Base-by-base conservation (phyloP, 1,140 invertebrate species). In the Caerostris darwini region DNA sequence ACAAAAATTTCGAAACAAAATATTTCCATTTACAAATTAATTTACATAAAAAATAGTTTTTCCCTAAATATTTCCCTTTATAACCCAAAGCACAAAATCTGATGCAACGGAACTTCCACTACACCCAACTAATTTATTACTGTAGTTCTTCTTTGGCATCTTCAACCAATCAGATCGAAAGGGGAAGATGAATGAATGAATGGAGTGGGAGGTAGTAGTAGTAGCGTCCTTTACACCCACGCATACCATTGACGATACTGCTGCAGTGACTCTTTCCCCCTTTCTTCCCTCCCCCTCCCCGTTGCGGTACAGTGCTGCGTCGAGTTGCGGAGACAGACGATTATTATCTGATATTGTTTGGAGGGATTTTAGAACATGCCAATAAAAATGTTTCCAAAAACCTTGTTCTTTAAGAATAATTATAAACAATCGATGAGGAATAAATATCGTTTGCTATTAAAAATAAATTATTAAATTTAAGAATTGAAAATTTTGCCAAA, bases 231-330 rank as follows among this genome's bases (percentile, higher is more conserved):
- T 88, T 88, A 54, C 86, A 67, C 86, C 86, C 86, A 88, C 86
- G 86, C 86, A 14, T 88, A 57, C 86, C 86, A 88, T 88, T 88
- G 86, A 67, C 53, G 86, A 88, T 67, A 67, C 61, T 88, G 86
- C 86, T 67, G 86, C 86, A 88, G 86, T 88, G 86, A 88, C 86
- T 54, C n/a, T n/a, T 34, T 59, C 86, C 86, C 86, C 17, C 17
- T 7, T 14, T 50, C 19, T 64, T 14, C n/a, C 61, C 59, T 34
- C 58, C 34, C 19, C 53, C 86, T 34, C 58, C 34, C 19, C 53
- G 61, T 61, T 88, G 58, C 86, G 61, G 61, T 88, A 67, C 58
- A 85, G 54, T 50, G 57, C 57, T 58, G 57, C 82, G 57, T 85
- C 54, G 69, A 77, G 54, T 17, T 85, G 82, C 82, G n/a, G 19